Percentiles rank a stretch among this genome's conserved stretches.
These are phyloP conservation scores for Parasteatoda lunata DNA, from an alignment of 2,888 invertebrate genomes.

Conservation along the genomic window DNA sequence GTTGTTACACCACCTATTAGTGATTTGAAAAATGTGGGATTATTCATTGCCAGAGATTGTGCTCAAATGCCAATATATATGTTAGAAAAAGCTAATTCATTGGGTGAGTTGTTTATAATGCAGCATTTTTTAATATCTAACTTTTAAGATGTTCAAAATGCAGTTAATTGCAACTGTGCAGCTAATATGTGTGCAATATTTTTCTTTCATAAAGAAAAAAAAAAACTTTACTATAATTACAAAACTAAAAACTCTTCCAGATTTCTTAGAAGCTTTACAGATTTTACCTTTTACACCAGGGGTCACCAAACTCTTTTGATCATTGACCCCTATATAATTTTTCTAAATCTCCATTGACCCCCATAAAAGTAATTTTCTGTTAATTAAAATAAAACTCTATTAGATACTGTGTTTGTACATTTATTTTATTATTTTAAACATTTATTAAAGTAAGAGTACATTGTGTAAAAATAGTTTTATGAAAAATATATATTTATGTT, in stretches of 20 bases:
- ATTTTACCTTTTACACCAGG: not conserved
- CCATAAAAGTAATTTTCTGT: too few relatives aligned
- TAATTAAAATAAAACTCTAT: too few relatives aligned
- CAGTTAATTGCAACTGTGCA: not conserved
- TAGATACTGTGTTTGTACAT: too few relatives aligned
- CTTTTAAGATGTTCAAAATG: not conserved
- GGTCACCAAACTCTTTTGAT: too few relatives aligned
- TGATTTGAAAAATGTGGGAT: constrained; percentile 80
- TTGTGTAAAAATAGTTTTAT: too few relatives aligned
- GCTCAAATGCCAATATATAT: constrained; percentile 82
- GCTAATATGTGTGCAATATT: not conserved
- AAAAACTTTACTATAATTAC: not conserved
- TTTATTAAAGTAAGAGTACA: too few relatives aligned
- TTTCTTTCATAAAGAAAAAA: not conserved
- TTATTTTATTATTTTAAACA: too few relatives aligned
- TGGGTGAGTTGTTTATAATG: constrained; percentile 76
- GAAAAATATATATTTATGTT: too few relatives aligned
- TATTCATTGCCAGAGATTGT: constrained; percentile 84
- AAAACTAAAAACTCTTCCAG: not conserved
- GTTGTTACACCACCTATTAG: constrained; percentile 83
- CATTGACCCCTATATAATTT: too few relatives aligned
- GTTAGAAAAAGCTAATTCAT: constrained; percentile 81
- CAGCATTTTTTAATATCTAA: not conserved
- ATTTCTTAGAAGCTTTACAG: not conserved
- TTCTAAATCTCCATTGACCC: too few relatives aligned